Evolutionary conservation across 1,140 invertebrate genomes (phyloP).

Genomic region (Cepaea nemoralis): DNA sequence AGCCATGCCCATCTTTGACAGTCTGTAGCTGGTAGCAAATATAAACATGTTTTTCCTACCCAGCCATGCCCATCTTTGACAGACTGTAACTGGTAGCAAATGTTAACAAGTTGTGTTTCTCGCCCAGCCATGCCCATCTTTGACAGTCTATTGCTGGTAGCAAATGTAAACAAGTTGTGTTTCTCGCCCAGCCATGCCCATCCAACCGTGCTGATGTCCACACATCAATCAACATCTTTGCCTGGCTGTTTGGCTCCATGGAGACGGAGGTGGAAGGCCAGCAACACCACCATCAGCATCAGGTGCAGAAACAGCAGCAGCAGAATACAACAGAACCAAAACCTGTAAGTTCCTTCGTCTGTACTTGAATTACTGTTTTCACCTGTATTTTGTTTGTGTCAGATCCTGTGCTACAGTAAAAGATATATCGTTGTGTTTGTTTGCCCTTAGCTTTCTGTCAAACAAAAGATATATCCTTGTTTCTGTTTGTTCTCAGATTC

Average conservation of each 20-base stretch:
- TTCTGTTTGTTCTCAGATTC: slow-evolving; percentile 58
- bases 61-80: too few relatives aligned
- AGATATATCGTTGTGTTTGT: background rate
- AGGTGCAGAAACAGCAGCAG: slow-evolving; percentile 10
- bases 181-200: slow-evolving; percentile 22
- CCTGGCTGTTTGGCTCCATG: slow-evolving; percentile 80
- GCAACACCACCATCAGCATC: slow-evolving; percentile 45
- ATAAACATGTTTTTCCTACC: too few relatives aligned
- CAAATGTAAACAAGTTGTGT: too few relatives aligned
- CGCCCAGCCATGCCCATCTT: too few relatives aligned
- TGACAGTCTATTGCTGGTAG: too few relatives aligned
- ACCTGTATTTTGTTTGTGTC: background rate
- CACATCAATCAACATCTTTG: slow-evolving; percentile 78
- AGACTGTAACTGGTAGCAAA: too few relatives aligned
- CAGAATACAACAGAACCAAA: slow-evolving; percentile 51
- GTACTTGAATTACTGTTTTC: background rate
- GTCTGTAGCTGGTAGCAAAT: too few relatives aligned
- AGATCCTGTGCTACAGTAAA: background rate
- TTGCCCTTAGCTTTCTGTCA: too few relatives aligned
- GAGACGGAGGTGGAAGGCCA: slow-evolving; percentile 70
- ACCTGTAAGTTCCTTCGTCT: slow-evolving; percentile 53
- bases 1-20: too few relatives aligned
- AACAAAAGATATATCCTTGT: background rate
- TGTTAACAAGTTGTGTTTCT: too few relatives aligned
- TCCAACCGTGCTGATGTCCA: slow-evolving; percentile 34